These are phyloP conservation scores for Drosophila erecta DNA, from an alignment of 1,140 invertebrate species.

Conservation along the genomic window DNA sequence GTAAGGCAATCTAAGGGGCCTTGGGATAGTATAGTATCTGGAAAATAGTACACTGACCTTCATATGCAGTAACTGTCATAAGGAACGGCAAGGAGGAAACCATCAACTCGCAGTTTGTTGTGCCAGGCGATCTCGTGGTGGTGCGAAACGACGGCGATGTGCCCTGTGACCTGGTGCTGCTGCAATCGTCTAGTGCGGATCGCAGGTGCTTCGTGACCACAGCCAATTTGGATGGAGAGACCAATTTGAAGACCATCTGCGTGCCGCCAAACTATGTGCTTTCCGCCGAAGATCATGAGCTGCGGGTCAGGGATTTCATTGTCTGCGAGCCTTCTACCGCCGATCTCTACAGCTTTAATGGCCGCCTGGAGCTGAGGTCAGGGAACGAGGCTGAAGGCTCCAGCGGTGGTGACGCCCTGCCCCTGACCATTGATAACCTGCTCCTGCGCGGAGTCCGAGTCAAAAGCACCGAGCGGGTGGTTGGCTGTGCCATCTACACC, in stretches of 20 bases:
- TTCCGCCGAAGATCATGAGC: conserved; percentile 14
- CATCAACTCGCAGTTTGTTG: conserved; percentile 86
- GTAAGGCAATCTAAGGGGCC: no score
- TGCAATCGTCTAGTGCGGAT: conserved; percentile 92
- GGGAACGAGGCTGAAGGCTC: conserved; percentile 8
- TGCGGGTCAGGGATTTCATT: conserved; percentile 86
- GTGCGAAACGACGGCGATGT: conserved; percentile 89
- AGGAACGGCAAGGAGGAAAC: conserved; percentile 86
- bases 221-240: conserved; percentile 99
- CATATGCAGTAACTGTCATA: conserved; percentile 86
- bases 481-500: conserved; percentile 93
- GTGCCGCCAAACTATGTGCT: conserved; percentile 85
- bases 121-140: conserved; percentile 91
- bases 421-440: conserved; percentile 89
- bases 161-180: conserved; percentile 91
- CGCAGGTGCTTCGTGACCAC: conserved; percentile 99
- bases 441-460: conserved; percentile 91
- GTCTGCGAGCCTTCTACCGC: conserved; percentile 88
- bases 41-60: no score
- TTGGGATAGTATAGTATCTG: no score
- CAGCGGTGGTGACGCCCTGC: conserved; percentile 51
- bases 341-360: conserved; percentile 92
- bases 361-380: conserved; percentile 86
- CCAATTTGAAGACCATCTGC: conserved; percentile 96
- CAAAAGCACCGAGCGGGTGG: conserved; percentile 91